Conservation (phyloP, 2,113 vertebrate species). For the Hoplias malabaricus region DNA sequence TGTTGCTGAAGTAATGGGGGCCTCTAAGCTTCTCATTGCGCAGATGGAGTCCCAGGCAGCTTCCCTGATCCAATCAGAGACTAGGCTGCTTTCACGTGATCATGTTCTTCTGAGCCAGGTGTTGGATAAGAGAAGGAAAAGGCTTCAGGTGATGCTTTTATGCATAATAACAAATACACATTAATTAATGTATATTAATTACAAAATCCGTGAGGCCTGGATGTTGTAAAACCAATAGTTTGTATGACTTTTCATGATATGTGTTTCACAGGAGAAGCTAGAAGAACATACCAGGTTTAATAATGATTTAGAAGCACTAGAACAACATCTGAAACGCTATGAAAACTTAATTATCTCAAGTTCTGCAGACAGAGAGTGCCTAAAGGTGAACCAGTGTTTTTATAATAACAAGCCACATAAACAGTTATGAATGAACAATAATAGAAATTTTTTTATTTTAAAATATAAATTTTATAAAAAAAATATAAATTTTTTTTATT, state of each 20-base stretch:
- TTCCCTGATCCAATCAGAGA: slow-evolving; percentile 67
- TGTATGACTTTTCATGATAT: slow-evolving; percentile 1
- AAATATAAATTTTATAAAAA: too few relatives aligned
- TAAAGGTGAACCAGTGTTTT: slow-evolving; percentile 56
- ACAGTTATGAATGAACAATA: background rate
- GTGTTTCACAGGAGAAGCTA: slow-evolving; percentile 60
- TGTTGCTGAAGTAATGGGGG: slow-evolving; percentile 60
- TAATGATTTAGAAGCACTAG: slow-evolving; percentile 68
- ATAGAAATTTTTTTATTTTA: too few relatives aligned
- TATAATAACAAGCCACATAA: background rate
- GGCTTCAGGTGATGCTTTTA: slow-evolving; percentile 81
- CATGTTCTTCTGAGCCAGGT: slow-evolving; percentile 73
- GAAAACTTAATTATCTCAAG: slow-evolving; percentile 58
- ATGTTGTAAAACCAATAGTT: background rate
- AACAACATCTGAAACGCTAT: slow-evolving; percentile 63
- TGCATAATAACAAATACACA: too few relatives aligned
- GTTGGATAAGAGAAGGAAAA: slow-evolving; percentile 67
- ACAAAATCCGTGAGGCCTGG: background rate
- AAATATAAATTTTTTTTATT: too few relatives aligned
- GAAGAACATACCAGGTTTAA: slow-evolving; percentile 73
- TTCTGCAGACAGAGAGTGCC: slow-evolving; percentile 54
- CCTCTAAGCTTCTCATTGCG: slow-evolving; percentile 71
- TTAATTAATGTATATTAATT: background rate
- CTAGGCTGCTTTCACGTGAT: slow-evolving; percentile 70
- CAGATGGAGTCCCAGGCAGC: slow-evolving; percentile 58